phyloP scores from a whole-genome alignment of 1,140 invertebrate genomes.

The Drosophila erecta region DNA sequence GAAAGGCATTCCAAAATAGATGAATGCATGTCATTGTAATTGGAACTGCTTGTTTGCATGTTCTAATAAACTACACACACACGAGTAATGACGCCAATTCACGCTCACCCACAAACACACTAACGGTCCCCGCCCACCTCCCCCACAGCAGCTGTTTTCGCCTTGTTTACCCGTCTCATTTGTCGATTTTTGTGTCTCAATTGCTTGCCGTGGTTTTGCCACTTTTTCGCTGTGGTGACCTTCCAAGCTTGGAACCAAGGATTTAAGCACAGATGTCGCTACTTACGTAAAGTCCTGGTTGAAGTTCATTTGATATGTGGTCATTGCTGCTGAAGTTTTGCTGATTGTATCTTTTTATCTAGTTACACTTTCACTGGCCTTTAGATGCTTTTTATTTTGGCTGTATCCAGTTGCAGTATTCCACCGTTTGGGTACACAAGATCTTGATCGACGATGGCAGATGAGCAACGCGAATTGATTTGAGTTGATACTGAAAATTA shows the following conservation, averaged over 20 bases:
- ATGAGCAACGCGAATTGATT: conserved; percentile 27
- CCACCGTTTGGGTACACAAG: conserved; percentile 12
- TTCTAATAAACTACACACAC: conserved; percentile 66
- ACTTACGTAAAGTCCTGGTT: conserved; percentile 84
- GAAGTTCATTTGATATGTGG: conserved; percentile 81
- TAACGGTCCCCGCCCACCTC: not conserved
- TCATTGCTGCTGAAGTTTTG: conserved; percentile 47
- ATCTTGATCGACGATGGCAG: conserved; percentile 19
- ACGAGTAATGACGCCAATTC: conserved; percentile 50
- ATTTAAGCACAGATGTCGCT: conserved; percentile 27
- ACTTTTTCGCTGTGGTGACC: conserved; percentile 61
- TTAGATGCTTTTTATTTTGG: conserved; percentile 5
- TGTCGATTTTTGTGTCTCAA: conserved; percentile 65
- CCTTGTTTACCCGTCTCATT: conserved; percentile 64
- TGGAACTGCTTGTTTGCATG: conserved; percentile 77
- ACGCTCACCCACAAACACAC: conserved; percentile 45
- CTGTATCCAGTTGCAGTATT: conserved; percentile 32
- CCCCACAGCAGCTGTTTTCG: conserved; percentile 56
- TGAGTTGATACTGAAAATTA: conserved; percentile 19
- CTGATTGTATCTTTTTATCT: conserved; percentile 39
- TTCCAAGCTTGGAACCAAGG: conserved; percentile 58
- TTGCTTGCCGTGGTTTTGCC: conserved; percentile 36
- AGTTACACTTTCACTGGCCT: conserved; percentile 66
- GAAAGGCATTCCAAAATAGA: conserved; percentile 68
- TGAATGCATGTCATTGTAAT: conserved; percentile 66